Percentiles rank a stretch among this genome's conserved stretches.
Evolutionary conservation across 2,113 vertebrate genomes (phyloP).

Genomic region (Fulmarus glacialis): DNA sequence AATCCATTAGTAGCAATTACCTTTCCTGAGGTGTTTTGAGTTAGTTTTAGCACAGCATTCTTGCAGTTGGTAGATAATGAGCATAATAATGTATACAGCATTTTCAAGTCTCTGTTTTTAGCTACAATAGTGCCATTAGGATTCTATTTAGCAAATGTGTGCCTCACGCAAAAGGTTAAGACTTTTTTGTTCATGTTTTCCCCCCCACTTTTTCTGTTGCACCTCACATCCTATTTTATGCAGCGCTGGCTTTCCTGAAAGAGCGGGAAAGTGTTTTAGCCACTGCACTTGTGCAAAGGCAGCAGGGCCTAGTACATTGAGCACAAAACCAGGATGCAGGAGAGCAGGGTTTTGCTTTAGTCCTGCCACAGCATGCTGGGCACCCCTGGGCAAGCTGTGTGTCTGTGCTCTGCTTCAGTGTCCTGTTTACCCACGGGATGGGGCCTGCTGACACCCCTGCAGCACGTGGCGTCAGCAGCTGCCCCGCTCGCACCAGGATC

Average conservation of each 20-base stretch:
- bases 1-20: constrained; percentile 94
- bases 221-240: neutral
- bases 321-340: neutral
- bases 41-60: constrained; percentile 88
- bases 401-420: neutral
- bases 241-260: neutral
- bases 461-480: neutral
- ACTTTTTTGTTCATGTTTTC: constrained; percentile 51
- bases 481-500: fast-evolving
- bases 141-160: constrained; percentile 79
- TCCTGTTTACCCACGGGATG: neutral
- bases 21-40: constrained; percentile 90
- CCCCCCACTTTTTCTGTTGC: neutral
- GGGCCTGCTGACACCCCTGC: neutral
- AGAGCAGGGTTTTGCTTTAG: neutral
- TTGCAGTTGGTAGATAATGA: constrained; percentile 89
- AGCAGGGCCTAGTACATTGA: fast-evolving
- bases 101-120: constrained; percentile 84
- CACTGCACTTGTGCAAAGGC: neutral
- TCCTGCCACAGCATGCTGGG: neutral
- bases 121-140: constrained; percentile 81
- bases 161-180: constrained; percentile 76
- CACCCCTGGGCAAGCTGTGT: neutral
- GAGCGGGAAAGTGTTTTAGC: constrained; percentile 13
- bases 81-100: constrained; percentile 84